Conservation (phyloP, 2,797 vertebrate species). For the Crax fasciolata region DNA sequence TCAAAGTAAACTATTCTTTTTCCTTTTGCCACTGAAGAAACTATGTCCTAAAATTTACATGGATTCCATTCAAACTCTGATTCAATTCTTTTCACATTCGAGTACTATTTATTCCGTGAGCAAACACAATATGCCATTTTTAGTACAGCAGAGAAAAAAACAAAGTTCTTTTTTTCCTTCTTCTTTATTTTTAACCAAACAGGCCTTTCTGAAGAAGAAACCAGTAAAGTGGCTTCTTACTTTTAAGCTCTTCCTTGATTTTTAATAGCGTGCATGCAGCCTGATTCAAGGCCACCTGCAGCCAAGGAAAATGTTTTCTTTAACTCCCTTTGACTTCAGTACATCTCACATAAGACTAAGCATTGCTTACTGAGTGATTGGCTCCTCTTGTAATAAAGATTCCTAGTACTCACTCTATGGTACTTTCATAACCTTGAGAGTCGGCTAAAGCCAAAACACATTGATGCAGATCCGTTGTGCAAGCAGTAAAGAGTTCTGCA, state of each 20-base stretch:
- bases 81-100: conserved; percentile 36
- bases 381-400: background rate
- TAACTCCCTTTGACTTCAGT: background rate
- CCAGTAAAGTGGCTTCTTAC: background rate
- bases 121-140: conserved; percentile 64
- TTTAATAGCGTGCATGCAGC: background rate
- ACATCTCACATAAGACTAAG: background rate
- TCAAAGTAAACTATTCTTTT: conserved; percentile 26
- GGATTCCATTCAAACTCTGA: conserved; percentile 47
- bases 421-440: background rate
- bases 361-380: background rate
- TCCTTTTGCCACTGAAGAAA: conserved; percentile 3
- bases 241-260: conserved; percentile 16
- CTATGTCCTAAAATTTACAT: background rate
- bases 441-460: background rate
- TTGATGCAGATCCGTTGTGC: accelerated
- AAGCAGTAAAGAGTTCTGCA: background rate
- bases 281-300: background rate
- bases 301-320: conserved; percentile 35
- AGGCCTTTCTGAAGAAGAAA: conserved; percentile 16
- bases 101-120: conserved; percentile 52
- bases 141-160: conserved; percentile 32
- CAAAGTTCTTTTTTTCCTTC: conserved; percentile 18
- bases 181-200: conserved; percentile 21
- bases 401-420: accelerated